These are phyloP conservation scores for Girardinus metallicus DNA, from an alignment of 2,797 vertebrate genomes.

Conservation along the genomic window DNA sequence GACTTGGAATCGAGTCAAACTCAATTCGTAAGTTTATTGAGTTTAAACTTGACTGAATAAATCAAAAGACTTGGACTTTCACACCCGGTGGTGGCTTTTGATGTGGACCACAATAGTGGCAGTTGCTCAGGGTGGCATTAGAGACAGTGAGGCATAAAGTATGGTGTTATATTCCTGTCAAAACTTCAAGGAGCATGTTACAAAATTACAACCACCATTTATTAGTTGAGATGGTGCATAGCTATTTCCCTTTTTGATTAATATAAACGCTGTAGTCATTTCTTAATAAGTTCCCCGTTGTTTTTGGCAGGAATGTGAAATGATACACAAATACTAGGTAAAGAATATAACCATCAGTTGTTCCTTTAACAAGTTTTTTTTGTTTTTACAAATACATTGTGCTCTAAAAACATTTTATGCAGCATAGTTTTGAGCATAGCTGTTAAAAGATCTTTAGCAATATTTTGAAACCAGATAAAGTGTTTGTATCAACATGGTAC, in stretches of 20 bases:
- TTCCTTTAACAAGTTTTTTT: too few relatives aligned
- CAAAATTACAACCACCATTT: neutral
- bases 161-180: neutral
- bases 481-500: too few relatives aligned
- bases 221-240: neutral
- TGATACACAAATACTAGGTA: too few relatives aligned
- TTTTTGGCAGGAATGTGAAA: too few relatives aligned
- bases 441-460: too few relatives aligned
- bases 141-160: neutral
- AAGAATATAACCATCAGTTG: too few relatives aligned
- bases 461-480: too few relatives aligned
- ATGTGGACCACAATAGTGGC: neutral
- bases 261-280: too few relatives aligned
- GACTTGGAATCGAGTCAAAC: neutral
- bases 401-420: too few relatives aligned
- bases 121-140: neutral
- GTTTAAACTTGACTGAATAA: neutral
- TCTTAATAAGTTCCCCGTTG: too few relatives aligned
- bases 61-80: neutral
- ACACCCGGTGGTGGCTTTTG: neutral
- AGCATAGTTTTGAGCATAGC: too few relatives aligned
- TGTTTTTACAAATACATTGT: too few relatives aligned
- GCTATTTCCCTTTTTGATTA: neutral
- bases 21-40: neutral
- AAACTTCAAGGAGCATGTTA: neutral